Evolutionary conservation across 1,140 invertebrate genomes (phyloP).

Genomic region (Manduca sexta): DNA sequence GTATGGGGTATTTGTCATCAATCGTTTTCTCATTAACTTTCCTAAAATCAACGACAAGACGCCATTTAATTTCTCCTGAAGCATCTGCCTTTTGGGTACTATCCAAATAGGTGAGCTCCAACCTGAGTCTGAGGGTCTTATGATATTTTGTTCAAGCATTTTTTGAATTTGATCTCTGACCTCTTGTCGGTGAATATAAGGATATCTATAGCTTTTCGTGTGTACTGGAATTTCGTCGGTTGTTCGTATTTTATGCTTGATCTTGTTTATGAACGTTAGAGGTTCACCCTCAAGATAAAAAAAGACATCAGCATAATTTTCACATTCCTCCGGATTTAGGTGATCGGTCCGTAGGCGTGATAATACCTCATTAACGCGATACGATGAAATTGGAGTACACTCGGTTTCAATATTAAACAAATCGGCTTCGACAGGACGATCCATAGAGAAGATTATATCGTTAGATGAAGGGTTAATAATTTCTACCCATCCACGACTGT

Average conservation of each 20-base stretch:
- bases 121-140: slow-evolving; percentile 5
- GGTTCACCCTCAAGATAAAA: slow-evolving; percentile 16
- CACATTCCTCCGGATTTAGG: background rate
- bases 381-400: too few species aligned
- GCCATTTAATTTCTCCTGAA: slow-evolving; percentile 7
- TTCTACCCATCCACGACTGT: slow-evolving; percentile 6
- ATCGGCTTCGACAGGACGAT: slow-evolving; percentile 1
- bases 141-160: slow-evolving; percentile 10
- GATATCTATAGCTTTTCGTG: slow-evolving; percentile 8
- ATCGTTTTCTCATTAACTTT: slow-evolving; percentile 7
- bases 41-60: slow-evolving; percentile 7
- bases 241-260: slow-evolving; percentile 4
- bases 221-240: slow-evolving; percentile 9
- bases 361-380: slow-evolving; percentile 4
- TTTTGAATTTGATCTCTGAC: slow-evolving; percentile 1
- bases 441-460: slow-evolving; percentile 15
- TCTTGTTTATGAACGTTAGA: slow-evolving; percentile 7
- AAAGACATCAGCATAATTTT: slow-evolving; percentile 15
- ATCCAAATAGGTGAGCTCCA: slow-evolving; percentile 11
- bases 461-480: slow-evolving; percentile 9
- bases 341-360: slow-evolving; percentile 1
- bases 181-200: slow-evolving; percentile 3
- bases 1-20: slow-evolving; percentile 11
- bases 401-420: slow-evolving; percentile 5
- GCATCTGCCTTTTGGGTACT: slow-evolving; percentile 9